These are phyloP conservation scores for Mellivora capensis DNA, from an alignment of 2,113 vertebrate species.

Conservation along the genomic window DNA sequence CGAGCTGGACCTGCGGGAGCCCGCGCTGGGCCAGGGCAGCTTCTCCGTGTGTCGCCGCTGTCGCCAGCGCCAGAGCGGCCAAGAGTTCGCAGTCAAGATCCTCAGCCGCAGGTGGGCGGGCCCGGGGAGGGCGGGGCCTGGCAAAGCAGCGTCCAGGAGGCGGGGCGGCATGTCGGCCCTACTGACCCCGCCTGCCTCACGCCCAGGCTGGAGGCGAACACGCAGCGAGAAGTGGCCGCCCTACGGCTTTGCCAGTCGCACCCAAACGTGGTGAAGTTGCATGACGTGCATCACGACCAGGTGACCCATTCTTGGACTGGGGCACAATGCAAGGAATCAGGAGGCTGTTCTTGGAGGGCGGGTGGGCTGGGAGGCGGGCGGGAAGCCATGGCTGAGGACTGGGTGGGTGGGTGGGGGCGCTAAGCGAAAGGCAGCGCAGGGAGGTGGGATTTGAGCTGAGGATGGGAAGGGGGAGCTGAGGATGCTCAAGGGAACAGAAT, in stretches of 20 bases:
- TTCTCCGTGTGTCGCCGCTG: conserved; percentile 93
- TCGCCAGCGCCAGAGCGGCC: conserved; percentile 87
- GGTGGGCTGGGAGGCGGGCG: background rate
- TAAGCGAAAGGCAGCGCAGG: background rate
- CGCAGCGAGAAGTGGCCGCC: conserved; percentile 91
- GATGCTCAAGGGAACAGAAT: background rate
- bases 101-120: conserved; percentile 88
- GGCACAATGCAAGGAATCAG: fast-evolving
- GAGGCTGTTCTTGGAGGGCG: fast-evolving
- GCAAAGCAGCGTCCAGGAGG: fast-evolving
- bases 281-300: conserved; percentile 92
- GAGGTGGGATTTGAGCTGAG: background rate
- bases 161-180: fast-evolving
- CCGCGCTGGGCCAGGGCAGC: conserved; percentile 90
- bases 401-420: background rate
- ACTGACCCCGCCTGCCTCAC: background rate
- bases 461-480: background rate
- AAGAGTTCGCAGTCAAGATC: conserved; percentile 93
- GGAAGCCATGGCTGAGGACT: background rate
- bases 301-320: conserved; percentile 68
- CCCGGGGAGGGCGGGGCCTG: background rate
- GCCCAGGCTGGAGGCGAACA: conserved; percentile 90
- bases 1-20: conserved; percentile 88
- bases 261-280: conserved; percentile 90
- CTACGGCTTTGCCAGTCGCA: conserved; percentile 90